phyloP scores from a whole-genome alignment of 2,797 vertebrate species.

The Bufotes viridis region DNA sequence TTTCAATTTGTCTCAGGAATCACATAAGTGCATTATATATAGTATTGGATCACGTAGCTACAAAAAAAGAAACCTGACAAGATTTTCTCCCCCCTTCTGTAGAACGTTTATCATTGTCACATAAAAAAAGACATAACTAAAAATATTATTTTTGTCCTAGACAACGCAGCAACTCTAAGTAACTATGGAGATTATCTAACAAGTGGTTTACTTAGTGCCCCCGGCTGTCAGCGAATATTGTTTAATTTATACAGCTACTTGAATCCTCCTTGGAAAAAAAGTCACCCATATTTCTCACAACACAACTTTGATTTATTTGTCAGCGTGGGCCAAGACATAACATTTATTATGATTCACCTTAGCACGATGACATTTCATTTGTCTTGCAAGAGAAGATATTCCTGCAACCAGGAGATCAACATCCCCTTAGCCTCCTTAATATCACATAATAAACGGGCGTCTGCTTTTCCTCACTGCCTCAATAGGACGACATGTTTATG shows the following conservation, averaged over 20 bases:
- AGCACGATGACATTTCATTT: conserved; percentile 87
- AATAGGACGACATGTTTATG: conserved; percentile 80
- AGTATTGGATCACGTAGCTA: conserved; percentile 1
- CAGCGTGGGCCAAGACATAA: conserved; percentile 83
- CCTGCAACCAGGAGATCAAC: conserved; percentile 78
- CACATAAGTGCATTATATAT: neutral
- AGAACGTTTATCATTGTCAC: conserved; percentile 72
- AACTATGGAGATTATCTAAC: conserved; percentile 92
- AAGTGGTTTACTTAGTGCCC: conserved; percentile 79
- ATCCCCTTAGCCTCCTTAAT: conserved; percentile 77
- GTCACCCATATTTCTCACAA: conserved; percentile 81
- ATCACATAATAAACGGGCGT: conserved; percentile 78
- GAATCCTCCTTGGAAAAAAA: conserved; percentile 74
- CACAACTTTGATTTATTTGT: conserved; percentile 82
- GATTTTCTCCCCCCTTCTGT: conserved; percentile 63
- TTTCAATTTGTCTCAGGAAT: neutral
- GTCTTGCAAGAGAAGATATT: conserved; percentile 82
- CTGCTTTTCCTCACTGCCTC: conserved; percentile 79
- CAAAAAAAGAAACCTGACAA: conserved; percentile 9
- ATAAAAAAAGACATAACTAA: conserved; percentile 69
- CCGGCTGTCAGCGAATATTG: conserved; percentile 82
- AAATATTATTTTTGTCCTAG: conserved; percentile 78
- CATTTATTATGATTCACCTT: conserved; percentile 92
- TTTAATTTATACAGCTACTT: conserved; percentile 90
- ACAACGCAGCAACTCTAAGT: conserved; percentile 85